Evolutionary conservation across 2,797 vertebrate species (phyloP), one percentile per base, ranked within the genome.

Genomic region (Acanthurus leucopareius): DNA sequence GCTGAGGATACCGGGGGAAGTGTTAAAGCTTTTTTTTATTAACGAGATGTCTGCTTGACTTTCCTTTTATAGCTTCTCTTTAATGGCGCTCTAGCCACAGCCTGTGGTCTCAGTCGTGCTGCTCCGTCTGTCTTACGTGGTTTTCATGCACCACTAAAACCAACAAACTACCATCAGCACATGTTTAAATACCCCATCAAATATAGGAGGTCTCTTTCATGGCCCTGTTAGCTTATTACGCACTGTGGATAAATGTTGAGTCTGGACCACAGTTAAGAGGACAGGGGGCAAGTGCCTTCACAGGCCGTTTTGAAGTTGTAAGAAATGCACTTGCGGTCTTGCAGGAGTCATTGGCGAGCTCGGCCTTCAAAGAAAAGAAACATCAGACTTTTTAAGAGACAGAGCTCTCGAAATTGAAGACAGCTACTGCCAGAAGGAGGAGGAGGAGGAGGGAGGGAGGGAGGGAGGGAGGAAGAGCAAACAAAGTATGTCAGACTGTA

Each of bases 141-240:
- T 83, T 88, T 92, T 87, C 62, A 79, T 79, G 82, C 83, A 68
- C 88, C 75, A 74, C 83, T 88, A 88, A 92, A 93, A 88, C 78
- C 85, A 93, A 91, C 89, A 88, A 89, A 88, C 77, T 86, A 85
- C 88, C 68, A 59, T 80, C 58, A 69, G 83, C 85, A 85, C 82
- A 80, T 87, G 88, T 83, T 90, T 54, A 69, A 77, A 80, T 90
- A 80, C 71, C 70, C 83, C 71, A 80, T 91, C 90, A 93, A 92
- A 87, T 82, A 80, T 56, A 80, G 85, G 82, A 85, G 88, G 81
- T 88, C 79, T 64, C 75, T 80, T 91, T 92, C 78, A 92, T 84
- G 83, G 15, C 64, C 87, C 83, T 88, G 88, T 91, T 91, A 86
- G 79, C 87, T 79, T 77, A 79, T 92, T 90, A 88, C 66, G 57